Evolutionary conservation across 1,140 invertebrate genomes (phyloP).

Genomic region (Parasteatoda tepidariorum): DNA sequence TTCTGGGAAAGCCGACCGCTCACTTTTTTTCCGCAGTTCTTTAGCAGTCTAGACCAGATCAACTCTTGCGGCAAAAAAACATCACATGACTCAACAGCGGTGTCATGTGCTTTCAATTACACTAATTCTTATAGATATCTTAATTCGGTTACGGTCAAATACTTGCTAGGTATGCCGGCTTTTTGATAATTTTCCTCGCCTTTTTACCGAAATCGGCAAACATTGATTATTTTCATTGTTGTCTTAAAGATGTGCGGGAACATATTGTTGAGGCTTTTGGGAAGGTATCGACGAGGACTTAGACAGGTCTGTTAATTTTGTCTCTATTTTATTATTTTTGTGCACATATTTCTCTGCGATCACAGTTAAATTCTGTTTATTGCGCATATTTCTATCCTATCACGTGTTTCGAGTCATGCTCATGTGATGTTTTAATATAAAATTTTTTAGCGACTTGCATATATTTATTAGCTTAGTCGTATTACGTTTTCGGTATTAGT

Average conservation of each 20-base stretch:
- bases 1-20: neutral
- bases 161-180: slow-evolving; percentile 8
- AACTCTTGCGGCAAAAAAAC: neutral
- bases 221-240: neutral
- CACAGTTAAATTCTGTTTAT: too few relatives aligned
- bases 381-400: too few relatives aligned
- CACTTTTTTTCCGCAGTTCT: neutral
- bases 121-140: neutral
- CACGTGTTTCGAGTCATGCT: too few relatives aligned
- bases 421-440: too few relatives aligned
- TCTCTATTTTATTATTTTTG: neutral
- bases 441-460: too few relatives aligned
- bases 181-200: neutral
- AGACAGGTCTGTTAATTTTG: slow-evolving; percentile 27
- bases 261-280: slow-evolving; percentile 9
- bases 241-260: slow-evolving; percentile 34
- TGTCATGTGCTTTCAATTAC: slow-evolving; percentile 32
- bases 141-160: slow-evolving; percentile 29
- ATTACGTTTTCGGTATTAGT: too few relatives aligned
- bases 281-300: neutral
- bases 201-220: neutral
- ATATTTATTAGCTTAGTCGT: too few relatives aligned
- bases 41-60: neutral
- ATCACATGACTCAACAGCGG: slow-evolving; percentile 29
- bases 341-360: too few relatives aligned